Evolutionary conservation across 1,140 invertebrate genomes (phyloP).

Genomic region (Telenomus remus): DNA sequence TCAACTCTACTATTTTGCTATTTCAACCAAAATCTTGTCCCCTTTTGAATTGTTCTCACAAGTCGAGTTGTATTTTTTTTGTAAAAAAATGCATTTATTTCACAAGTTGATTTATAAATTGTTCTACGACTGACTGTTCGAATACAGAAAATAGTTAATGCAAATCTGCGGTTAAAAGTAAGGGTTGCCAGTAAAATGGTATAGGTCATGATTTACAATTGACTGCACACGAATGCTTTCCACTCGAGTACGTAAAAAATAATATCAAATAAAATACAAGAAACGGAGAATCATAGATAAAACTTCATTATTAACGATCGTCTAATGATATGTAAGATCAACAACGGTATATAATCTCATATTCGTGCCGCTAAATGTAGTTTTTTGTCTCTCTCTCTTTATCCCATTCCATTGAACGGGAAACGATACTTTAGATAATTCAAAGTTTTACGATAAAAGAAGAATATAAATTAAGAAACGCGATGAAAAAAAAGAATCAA

Average conservation of each 20-base stretch:
- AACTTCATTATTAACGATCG: slow-evolving; percentile 42
- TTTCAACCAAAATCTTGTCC: too few species aligned
- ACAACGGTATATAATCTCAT: slow-evolving; percentile 46
- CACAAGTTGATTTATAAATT: too few species aligned
- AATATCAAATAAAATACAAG: slow-evolving; percentile 35
- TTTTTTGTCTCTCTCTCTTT: background rate
- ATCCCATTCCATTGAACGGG: background rate
- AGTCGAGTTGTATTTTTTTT: too few species aligned
- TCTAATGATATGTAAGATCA: slow-evolving; percentile 49
- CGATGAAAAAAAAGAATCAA: slow-evolving; percentile 7
- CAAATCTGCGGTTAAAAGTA: too few species aligned
- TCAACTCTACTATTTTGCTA: too few species aligned
- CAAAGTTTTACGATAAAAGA: background rate
- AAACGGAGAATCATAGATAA: slow-evolving; percentile 24
- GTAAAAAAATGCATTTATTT: too few species aligned
- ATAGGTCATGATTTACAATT: too few species aligned
- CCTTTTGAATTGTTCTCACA: background rate
- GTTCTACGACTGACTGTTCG: too few species aligned
- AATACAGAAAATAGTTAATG: too few species aligned
- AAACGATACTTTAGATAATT: slow-evolving; percentile 6
- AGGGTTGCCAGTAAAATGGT: too few species aligned
- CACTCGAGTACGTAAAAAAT: slow-evolving; percentile 17
- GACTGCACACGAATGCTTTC: too few species aligned
- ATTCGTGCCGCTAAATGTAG: slow-evolving; percentile 8
- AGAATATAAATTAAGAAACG: background rate